Evolutionary conservation across 2,888 invertebrate genomes (phyloP), one percentile per base, ranked within the genome.

Genomic region (Chymomyza caudatula): DNA sequence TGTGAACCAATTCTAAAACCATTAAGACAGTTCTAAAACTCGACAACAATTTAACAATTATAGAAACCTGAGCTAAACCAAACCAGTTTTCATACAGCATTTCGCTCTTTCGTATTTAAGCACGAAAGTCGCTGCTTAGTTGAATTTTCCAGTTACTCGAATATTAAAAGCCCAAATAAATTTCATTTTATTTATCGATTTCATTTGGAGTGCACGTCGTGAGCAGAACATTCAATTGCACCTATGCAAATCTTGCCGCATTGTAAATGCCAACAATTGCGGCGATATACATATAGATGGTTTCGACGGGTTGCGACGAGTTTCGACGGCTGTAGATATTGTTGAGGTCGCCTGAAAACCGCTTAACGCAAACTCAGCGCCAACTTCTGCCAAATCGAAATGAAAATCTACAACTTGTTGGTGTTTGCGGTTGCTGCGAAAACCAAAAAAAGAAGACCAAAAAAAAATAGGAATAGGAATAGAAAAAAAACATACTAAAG

Each of bases 391-490:
- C 71, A 69, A 81, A 78, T 78, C 79, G 69, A 79, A 84, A 82
- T 77, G 72, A 75, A 81, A 86, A 86, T 84, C 85, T 78, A 77
- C 86, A 83, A 83, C 80, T 85, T 76, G 81, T 80, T 72, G 69
- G 70, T 17, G 60, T 60, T 37, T 37, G 29, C 29, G 29, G 67
- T 15, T 22, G 43, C 23, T 44, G 20, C 42, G 64, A 67, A 65
- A 5, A 47, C 44, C 22, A 58, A 51, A 43, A 29, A 52, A 17
- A 60, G n/a, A n/a, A n/a, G n/a, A n/a, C n/a, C n/a, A n/a, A n/a
- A 17, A 55, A 59, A 60, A 56, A 55, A 56, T 42, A 42, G 29
- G 29, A 43, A 43, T 55, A 6, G 19, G 1, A 47, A 47, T 13
- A 29, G 29, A 17, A 54, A 15, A 54, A 54, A 54, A 54, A 37